A percentile compares a stretch with the other conserved stretches of the same genome.
phyloP scores from a whole-genome alignment of 2,797 vertebrate species.

The Odontamblyopus lacepedii region DNA sequence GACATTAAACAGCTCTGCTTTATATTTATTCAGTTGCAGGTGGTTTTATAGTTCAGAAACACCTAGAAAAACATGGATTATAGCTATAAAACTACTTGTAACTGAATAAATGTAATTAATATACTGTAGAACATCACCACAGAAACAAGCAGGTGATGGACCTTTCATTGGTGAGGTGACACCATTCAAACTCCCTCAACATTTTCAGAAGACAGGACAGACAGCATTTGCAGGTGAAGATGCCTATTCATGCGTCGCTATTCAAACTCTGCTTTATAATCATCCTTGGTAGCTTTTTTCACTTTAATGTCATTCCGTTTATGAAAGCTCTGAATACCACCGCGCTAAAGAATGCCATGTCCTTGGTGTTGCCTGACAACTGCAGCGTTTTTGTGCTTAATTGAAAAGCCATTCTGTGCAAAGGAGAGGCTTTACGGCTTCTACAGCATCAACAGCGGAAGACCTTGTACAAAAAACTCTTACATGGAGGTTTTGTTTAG shows the following conservation, averaged over 20 bases:
- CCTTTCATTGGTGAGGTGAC: slow-evolving; percentile 30
- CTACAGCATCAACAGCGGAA: slow-evolving; percentile 21
- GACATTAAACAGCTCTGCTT: slow-evolving; percentile 2
- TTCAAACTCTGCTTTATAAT: slow-evolving; percentile 44
- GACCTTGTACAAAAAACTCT: slow-evolving; percentile 10
- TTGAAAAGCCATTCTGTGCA: slow-evolving; percentile 63
- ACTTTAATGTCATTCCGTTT: slow-evolving; percentile 52
- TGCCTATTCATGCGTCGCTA: slow-evolving; percentile 29
- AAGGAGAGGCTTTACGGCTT: slow-evolving; percentile 29
- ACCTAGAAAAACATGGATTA: no score
- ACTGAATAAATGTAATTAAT: no score
- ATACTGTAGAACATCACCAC: no score
- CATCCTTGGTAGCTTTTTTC: slow-evolving; percentile 51
- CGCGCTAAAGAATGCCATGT: slow-evolving; percentile 59
- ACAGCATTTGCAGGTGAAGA: slow-evolving; percentile 32
- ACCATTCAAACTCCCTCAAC: slow-evolving; percentile 19
- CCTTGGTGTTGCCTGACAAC: slow-evolving; percentile 82
- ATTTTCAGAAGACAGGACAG: slow-evolving; percentile 42
- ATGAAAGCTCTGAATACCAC: slow-evolving; percentile 58
- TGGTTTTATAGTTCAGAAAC: no score
- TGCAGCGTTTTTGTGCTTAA: slow-evolving; percentile 58
- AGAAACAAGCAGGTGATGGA: no score
- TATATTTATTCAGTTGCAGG: no score
- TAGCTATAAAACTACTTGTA: no score
- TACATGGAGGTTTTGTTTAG: not conserved